Conservation (phyloP, 2,113 vertebrate genomes). For the Larimichthys crocea region DNA sequence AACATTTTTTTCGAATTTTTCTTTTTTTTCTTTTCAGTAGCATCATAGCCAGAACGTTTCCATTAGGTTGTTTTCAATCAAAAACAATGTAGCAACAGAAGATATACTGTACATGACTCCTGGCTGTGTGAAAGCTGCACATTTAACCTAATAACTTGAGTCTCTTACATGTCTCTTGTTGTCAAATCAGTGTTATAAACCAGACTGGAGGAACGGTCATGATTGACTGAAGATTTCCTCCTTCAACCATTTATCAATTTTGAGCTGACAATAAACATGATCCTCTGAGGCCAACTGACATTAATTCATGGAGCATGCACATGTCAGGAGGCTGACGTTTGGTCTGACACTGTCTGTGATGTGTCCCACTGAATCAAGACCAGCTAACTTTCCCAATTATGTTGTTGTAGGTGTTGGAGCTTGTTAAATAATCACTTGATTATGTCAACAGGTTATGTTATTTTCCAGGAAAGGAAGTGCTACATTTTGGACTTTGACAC, state of each 20-base stretch:
- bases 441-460: neutral
- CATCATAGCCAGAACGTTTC: slow-evolving; percentile 1
- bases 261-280: slow-evolving; percentile 8
- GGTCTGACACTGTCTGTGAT: neutral
- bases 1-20: neutral
- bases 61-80: slow-evolving; percentile 18
- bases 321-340: neutral
- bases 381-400: neutral
- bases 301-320: neutral
- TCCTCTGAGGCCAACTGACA: neutral
- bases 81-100: slow-evolving; percentile 9
- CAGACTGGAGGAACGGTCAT: slow-evolving; percentile 35
- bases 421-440: neutral
- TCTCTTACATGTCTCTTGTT: neutral
- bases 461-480: neutral
- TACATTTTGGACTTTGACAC: neutral
- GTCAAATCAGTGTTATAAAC: slow-evolving; percentile 14
- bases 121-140: neutral
- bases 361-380: no score
- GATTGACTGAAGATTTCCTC: slow-evolving; percentile 23
- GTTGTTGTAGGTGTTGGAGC: neutral
- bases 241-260: slow-evolving; percentile 15
- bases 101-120: neutral
- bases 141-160: neutral
- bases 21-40: no score